Evolutionary conservation across 1,140 invertebrate species (phyloP).

Genomic region (Orius laevigatus): DNA sequence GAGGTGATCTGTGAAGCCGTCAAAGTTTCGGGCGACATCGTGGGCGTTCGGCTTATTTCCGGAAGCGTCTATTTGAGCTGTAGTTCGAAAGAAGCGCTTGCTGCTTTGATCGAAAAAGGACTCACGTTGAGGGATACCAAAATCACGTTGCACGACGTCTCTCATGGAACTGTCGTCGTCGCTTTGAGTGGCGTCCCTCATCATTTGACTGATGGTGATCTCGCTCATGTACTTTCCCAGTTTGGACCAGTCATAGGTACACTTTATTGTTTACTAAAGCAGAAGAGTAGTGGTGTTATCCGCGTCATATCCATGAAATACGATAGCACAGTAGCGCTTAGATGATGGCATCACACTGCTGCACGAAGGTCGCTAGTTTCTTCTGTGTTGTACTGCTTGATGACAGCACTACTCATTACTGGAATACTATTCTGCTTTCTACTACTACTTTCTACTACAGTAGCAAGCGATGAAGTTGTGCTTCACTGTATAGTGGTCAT

Average conservation of each 20-base stretch:
- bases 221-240: conserved; percentile 8
- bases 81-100: not conserved
- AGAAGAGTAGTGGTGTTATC: no score
- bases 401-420: no score
- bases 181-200: conserved; percentile 14
- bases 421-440: no score
- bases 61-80: conserved; percentile 8
- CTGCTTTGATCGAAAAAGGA: not conserved
- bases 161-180: conserved; percentile 14
- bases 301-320: no score
- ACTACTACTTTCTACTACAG: no score
- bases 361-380: no score
- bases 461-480: no score
- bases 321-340: no score
- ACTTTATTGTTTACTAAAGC: no score
- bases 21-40: not conserved
- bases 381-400: no score
- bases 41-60: conserved; percentile 9
- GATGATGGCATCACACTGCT: no score
- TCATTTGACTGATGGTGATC: conserved; percentile 1
- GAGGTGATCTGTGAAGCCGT: conserved; percentile 9
- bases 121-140: not conserved
- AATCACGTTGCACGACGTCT: conserved; percentile 8
- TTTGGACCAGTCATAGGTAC: conserved; percentile 15
- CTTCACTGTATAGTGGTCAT: no score